phyloP scores from a whole-genome alignment of 2,888 invertebrate species.

The Tenthredo distinguenda region DNA sequence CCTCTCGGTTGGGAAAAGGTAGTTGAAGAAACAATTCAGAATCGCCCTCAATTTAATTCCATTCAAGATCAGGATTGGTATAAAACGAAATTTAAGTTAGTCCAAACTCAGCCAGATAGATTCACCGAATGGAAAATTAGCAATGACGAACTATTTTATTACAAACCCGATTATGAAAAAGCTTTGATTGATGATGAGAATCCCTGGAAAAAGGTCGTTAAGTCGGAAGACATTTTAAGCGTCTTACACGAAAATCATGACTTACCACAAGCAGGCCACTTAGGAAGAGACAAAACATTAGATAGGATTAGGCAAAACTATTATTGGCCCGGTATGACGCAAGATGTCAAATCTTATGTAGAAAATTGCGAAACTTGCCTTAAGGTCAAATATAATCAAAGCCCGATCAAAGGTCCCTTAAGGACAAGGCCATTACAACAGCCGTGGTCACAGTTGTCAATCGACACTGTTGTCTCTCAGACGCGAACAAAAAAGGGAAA shows the following conservation, averaged over 20 bases:
- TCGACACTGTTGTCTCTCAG: neutral
- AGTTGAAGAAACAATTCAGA: slow-evolving; percentile 48
- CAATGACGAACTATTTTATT: slow-evolving; percentile 31
- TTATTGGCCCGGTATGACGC: slow-evolving; percentile 53
- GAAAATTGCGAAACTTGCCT: slow-evolving; percentile 53
- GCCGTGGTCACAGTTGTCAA: slow-evolving; percentile 18
- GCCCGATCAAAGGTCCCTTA: neutral
- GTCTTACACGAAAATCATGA: slow-evolving; percentile 54
- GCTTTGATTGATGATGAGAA: slow-evolving; percentile 51
- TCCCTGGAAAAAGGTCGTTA: slow-evolving; percentile 44
- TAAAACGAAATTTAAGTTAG: slow-evolving; percentile 39
- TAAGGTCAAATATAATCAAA: slow-evolving; percentile 54
- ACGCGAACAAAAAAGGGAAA: slow-evolving; percentile 25
- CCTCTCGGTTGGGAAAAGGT: slow-evolving; percentile 47
- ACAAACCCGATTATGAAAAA: slow-evolving; percentile 47
- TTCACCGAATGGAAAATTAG: slow-evolving; percentile 32
- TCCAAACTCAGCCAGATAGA: slow-evolving; percentile 22
- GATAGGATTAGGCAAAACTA: slow-evolving; percentile 55
- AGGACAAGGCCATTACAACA: slow-evolving; percentile 11
- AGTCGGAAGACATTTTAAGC: slow-evolving; percentile 39
- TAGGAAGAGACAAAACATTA: slow-evolving; percentile 56
- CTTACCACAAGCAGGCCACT: slow-evolving; percentile 53
- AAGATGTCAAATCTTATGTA: slow-evolving; percentile 53
- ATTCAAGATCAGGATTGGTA: slow-evolving; percentile 52
- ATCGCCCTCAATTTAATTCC: slow-evolving; percentile 36